A percentile compares a stretch with the other conserved stretches of the same genome.
phyloP scores from a whole-genome alignment of 1,140 invertebrate species.

The Dreissena polymorpha region DNA sequence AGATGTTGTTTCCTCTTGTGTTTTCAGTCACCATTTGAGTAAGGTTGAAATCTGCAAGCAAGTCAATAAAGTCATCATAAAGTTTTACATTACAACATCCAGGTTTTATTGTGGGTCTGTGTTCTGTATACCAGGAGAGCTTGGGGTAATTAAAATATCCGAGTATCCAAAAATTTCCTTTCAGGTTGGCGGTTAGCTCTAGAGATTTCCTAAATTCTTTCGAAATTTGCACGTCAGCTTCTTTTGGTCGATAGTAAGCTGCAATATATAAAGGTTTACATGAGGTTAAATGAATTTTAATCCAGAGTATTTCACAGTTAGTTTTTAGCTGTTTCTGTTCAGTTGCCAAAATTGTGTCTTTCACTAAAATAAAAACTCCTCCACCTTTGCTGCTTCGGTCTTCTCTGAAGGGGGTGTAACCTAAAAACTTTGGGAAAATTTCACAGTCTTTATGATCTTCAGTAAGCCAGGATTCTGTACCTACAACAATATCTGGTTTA shows the following conservation, averaged over 20 bases:
- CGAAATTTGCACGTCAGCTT: not conserved
- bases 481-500: not conserved
- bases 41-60: conserved; percentile 17
- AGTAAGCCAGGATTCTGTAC: conserved; percentile 8
- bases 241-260: conserved; percentile 18
- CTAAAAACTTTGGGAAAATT: conserved; percentile 2
- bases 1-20: conserved; percentile 30
- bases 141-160: too few relatives aligned
- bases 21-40: conserved; percentile 35
- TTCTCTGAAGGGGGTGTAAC: conserved; percentile 2
- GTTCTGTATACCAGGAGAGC: too few relatives aligned
- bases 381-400: conserved; percentile 7
- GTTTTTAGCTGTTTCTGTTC: conserved; percentile 22
- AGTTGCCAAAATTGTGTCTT: conserved; percentile 5
- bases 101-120: not conserved
- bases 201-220: conserved; percentile 12
- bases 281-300: not conserved
- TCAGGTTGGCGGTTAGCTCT: conserved; percentile 1
- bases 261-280: conserved; percentile 11
- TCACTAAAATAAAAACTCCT: conserved; percentile 17
- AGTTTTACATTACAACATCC: too few relatives aligned
- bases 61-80: conserved; percentile 1
- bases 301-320: conserved; percentile 20
- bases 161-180: not conserved
- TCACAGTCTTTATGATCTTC: conserved; percentile 4